Evolutionary conservation across 2,888 invertebrate species (phyloP).

Genomic region (Ctenicera cuprea): DNA sequence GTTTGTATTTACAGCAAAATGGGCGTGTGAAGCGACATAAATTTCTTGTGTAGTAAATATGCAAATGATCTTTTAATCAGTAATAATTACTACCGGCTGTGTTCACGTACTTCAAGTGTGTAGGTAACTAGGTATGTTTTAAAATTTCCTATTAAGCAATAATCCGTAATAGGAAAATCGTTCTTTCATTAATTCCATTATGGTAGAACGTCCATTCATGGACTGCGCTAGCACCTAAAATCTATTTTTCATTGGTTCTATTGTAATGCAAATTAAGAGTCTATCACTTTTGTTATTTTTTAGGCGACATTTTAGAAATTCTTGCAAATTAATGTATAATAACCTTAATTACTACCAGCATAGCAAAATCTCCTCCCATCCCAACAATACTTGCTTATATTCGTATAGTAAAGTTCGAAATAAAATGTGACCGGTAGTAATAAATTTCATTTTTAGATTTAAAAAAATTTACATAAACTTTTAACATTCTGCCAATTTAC

Average conservation of each 20-base stretch:
- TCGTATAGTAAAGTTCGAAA: no score
- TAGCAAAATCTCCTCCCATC: no score
- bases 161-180: not conserved
- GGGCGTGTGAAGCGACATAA: conserved; percentile 37
- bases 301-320: no score
- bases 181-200: not conserved
- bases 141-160: conserved; percentile 6
- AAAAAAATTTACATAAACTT: not conserved
- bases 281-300: no score
- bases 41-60: conserved; percentile 40
- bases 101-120: conserved; percentile 16
- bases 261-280: no score
- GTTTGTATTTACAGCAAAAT: conserved; percentile 39
- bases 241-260: no score
- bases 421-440: no score
- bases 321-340: no score
- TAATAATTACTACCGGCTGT: conserved; percentile 36
- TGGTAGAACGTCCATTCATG: conserved; percentile 10
- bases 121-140: conserved; percentile 14
- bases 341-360: no score
- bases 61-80: conserved; percentile 46
- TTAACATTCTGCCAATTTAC: conserved; percentile 26
- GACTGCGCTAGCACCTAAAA: not conserved
- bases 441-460: no score
- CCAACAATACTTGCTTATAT: no score